Percentiles rank a stretch among this genome's conserved stretches.
These are phyloP conservation scores for Myiopsitta monachus DNA, from an alignment of 2,113 vertebrate species.

Conservation along the genomic window DNA sequence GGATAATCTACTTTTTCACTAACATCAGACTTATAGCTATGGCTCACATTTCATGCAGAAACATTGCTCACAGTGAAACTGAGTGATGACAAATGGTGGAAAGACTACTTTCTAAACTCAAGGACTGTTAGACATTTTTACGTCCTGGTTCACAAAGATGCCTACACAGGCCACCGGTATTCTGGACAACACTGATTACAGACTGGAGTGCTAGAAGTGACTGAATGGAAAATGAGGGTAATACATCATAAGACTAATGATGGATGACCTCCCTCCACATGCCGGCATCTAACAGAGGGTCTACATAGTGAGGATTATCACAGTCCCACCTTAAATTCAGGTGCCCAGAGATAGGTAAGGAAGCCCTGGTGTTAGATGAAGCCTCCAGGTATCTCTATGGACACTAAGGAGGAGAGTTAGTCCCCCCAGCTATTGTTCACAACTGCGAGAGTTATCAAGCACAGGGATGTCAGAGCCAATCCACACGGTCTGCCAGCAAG, in stretches of 20 bases:
- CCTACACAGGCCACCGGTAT: background rate
- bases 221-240: background rate
- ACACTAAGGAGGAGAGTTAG: background rate
- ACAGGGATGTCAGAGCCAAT: background rate
- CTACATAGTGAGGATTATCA: background rate
- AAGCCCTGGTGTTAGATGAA: background rate
- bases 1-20: slow-evolving; percentile 35
- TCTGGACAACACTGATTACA: background rate
- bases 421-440: background rate
- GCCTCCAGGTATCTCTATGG: background rate
- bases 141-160: background rate
- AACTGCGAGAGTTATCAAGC: background rate
- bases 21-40: background rate
- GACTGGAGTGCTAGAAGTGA: background rate
- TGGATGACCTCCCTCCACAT: background rate
- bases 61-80: background rate
- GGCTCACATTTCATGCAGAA: background rate
- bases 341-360: background rate
- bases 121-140: background rate
- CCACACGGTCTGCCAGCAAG: background rate
- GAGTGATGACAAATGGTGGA: background rate
- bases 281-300: background rate
- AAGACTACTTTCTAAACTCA: background rate
- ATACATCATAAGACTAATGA: background rate
- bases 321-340: background rate